These are phyloP conservation scores for Lepidurus arcticus DNA, from an alignment of 1,140 invertebrate species.

Conservation along the genomic window DNA sequence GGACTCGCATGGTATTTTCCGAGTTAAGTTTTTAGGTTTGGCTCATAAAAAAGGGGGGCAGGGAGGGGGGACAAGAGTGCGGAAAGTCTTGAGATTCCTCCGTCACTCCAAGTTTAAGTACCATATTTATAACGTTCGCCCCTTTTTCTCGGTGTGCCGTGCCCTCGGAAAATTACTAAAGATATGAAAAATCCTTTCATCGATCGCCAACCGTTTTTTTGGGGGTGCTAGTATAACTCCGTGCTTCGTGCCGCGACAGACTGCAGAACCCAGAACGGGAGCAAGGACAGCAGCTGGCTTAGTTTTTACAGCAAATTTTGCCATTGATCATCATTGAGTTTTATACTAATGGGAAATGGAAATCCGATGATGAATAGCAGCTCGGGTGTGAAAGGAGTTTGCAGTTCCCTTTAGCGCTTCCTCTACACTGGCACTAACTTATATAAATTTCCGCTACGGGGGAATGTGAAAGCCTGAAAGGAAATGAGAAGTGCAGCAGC, in stretches of 20 bases:
- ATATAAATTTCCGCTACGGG: constrained; percentile 12
- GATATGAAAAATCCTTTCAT: background rate
- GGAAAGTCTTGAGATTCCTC: background rate
- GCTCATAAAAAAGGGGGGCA: too few relatives aligned
- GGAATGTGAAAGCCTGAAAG: constrained; percentile 1
- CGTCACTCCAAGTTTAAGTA: background rate
- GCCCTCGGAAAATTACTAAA: background rate
- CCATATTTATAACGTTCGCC: constrained; percentile 2
- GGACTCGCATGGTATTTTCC: too few relatives aligned
- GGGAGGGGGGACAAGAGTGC: background rate
- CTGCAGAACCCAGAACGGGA: background rate
- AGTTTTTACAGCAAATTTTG: constrained; percentile 6
- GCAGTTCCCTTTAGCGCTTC: background rate
- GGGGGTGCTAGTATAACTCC: background rate
- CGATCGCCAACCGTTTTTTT: background rate
- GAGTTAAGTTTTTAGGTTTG: too few relatives aligned
- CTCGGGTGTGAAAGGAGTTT: constrained; percentile 10
- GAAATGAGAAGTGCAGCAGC: constrained; percentile 12
- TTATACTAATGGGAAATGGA: constrained; percentile 19
- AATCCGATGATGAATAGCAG: constrained; percentile 21
- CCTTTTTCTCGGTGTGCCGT: background rate
- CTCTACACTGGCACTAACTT: background rate
- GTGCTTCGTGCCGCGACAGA: background rate
- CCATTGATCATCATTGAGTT: constrained; percentile 22
- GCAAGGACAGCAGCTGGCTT: constrained; percentile 3